phyloP scores from a whole-genome alignment of 2,797 vertebrate genomes.

The Synanceia verrucosa region DNA sequence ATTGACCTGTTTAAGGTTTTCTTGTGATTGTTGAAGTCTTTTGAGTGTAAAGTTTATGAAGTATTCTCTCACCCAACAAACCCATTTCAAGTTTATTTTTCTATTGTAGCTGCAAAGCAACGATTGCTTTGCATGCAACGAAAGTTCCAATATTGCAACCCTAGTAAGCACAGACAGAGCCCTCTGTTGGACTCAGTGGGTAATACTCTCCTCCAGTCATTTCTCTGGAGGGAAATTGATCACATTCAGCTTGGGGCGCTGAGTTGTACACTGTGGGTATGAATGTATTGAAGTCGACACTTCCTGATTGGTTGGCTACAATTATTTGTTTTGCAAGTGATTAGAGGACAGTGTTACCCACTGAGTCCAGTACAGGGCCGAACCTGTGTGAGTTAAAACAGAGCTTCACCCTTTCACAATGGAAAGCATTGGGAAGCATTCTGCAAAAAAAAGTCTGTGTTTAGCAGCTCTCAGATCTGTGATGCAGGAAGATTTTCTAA shows the following conservation, averaged over 20 bases:
- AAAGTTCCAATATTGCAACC: no score
- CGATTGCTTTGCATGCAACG: not conserved
- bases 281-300: no score
- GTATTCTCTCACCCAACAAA: not conserved
- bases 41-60: not conserved
- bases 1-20: not conserved
- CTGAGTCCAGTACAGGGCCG: no score
- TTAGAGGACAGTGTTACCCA: no score
- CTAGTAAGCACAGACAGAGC: no score
- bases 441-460: not conserved
- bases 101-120: not conserved
- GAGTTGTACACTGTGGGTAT: no score
- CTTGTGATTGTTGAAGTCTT: not conserved
- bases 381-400: not conserved
- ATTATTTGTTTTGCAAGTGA: no score
- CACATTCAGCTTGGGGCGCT: no score
- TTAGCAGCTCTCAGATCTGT: slow-evolving; percentile 4
- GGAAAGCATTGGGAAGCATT: not conserved
- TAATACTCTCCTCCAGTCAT: no score
- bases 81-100: not conserved
- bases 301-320: no score
- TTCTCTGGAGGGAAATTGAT: no score
- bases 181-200: no score
- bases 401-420: not conserved
- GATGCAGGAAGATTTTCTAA: slow-evolving; percentile 6